Percentiles rank a stretch among this genome's conserved stretches.
Conservation (phyloP, 2,113 vertebrate genomes). For the Cephalopholis sonnerati region DNA sequence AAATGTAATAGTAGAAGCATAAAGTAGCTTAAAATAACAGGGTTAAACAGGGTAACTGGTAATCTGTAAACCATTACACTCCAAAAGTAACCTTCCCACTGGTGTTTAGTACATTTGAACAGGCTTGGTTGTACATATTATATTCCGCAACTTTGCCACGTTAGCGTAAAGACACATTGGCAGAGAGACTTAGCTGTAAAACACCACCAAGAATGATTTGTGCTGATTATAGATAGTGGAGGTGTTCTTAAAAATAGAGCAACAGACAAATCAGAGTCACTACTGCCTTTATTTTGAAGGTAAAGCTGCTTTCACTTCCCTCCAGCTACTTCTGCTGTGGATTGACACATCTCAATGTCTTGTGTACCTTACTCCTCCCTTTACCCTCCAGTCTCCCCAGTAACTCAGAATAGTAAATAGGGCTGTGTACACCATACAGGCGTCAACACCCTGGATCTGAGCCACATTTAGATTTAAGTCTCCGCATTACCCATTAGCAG, state of each 20-base stretch:
- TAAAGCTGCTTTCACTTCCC: constrained; percentile 1
- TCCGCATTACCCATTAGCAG: constrained; percentile 23
- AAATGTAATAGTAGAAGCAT: not conserved
- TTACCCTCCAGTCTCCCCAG: constrained; percentile 46
- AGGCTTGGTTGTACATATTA: not conserved
- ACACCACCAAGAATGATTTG: not conserved
- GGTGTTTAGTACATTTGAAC: not conserved
- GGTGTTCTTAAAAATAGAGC: not conserved
- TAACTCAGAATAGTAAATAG: constrained; percentile 69
- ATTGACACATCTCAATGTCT: not conserved
- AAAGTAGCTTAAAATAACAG: not conserved
- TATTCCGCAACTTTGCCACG: not conserved
- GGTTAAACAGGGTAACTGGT: too few relatives aligned
- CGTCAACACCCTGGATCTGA: constrained; percentile 55
- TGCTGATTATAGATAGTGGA: not conserved
- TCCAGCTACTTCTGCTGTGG: not conserved
- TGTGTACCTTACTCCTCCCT: constrained; percentile 45
- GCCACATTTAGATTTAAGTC: constrained; percentile 45
- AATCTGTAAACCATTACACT: too few relatives aligned
- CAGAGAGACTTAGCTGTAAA: not conserved
- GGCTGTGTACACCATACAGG: constrained; percentile 53
- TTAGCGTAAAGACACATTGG: not conserved
- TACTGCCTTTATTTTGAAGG: constrained; percentile 61
- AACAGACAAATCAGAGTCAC: not conserved
- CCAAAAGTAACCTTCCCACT: not conserved